Conservation (phyloP, 2,888 invertebrate genomes). For the Yponomeuta cagnagella region DNA sequence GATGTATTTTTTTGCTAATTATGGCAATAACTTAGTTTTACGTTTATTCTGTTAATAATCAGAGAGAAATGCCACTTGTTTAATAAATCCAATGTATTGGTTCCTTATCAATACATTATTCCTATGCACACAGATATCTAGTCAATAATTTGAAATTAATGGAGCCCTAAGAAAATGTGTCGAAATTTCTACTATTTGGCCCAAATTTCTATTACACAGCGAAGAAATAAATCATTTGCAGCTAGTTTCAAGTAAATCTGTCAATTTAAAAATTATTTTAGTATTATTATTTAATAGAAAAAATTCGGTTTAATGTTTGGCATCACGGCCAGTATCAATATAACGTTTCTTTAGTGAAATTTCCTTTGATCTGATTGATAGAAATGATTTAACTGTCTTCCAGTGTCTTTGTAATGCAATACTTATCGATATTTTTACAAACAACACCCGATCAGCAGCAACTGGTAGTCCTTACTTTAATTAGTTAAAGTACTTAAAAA, state of each 20-base stretch:
- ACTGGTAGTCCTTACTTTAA: slow-evolving; percentile 37
- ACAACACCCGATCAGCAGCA: slow-evolving; percentile 14
- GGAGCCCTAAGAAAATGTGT: slow-evolving; percentile 45
- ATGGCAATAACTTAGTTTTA: slow-evolving; percentile 61
- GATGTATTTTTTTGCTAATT: slow-evolving; percentile 37
- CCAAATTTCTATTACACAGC: slow-evolving; percentile 43
- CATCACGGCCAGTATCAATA: slow-evolving; percentile 51
- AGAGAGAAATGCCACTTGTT: slow-evolving; percentile 54
- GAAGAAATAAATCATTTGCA: slow-evolving; percentile 46
- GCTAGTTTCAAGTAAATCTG: slow-evolving; percentile 32
- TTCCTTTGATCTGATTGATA: slow-evolving; percentile 65
- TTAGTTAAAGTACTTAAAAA: slow-evolving; percentile 63
- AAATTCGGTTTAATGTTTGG: slow-evolving; percentile 55
- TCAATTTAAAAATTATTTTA: slow-evolving; percentile 46
- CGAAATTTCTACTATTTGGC: slow-evolving; percentile 46
- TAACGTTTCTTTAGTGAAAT: slow-evolving; percentile 10
- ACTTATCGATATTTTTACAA: slow-evolving; percentile 22
- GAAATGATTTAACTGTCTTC: slow-evolving; percentile 71
- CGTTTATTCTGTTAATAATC: slow-evolving; percentile 39
- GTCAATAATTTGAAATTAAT: slow-evolving; percentile 73
- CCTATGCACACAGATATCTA: slow-evolving; percentile 75
- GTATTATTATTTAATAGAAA: slow-evolving; percentile 50
- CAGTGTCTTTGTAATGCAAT: slow-evolving; percentile 50
- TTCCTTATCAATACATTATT: slow-evolving; percentile 72
- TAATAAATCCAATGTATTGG: slow-evolving; percentile 61